Percentiles rank a stretch among this genome's conserved stretches.
phyloP scores from a whole-genome alignment of 2,888 invertebrate genomes.

The Sturmia bella region DNA sequence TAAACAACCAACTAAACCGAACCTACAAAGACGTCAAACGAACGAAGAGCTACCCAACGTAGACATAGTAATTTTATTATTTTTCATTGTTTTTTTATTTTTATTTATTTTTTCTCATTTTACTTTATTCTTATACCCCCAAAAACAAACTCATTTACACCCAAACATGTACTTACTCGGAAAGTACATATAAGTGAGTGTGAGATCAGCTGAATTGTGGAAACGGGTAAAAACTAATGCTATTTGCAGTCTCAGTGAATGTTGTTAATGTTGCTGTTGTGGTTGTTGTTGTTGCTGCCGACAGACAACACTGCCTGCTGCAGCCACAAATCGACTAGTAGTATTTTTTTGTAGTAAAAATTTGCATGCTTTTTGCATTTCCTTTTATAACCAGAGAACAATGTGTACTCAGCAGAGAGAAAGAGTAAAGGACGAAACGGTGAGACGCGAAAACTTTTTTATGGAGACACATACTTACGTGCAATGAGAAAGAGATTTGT shows the following conservation, averaged over 20 bases:
- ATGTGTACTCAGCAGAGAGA: neutral
- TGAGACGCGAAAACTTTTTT: neutral
- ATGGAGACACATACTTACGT: too few species aligned
- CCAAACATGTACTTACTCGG: conserved; percentile 25
- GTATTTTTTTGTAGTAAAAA: conserved; percentile 69
- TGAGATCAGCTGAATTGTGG: conserved; percentile 65
- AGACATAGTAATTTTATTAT: conserved; percentile 58
- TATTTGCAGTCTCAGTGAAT: conserved; percentile 15
- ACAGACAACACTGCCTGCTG: conserved; percentile 35
- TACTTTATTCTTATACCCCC: conserved; percentile 20
- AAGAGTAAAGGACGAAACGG: neutral
- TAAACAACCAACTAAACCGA: conserved; percentile 18
- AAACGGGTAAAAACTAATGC: conserved; percentile 54
- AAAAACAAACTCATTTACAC: conserved; percentile 22
- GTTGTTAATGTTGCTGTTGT: conserved; percentile 17
- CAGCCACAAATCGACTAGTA: conserved; percentile 45
- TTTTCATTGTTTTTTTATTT: conserved; percentile 26
- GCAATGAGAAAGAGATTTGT: conserved; percentile 1
- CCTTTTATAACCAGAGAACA: conserved; percentile 28
- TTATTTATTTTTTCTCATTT: conserved; percentile 28
- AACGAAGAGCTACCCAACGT: conserved; percentile 50
- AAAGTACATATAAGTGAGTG: conserved; percentile 42
- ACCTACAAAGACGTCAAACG: conserved; percentile 40
- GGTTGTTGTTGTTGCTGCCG: conserved; percentile 9
- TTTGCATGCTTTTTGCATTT: conserved; percentile 60